Conservation (phyloP, 2,113 vertebrate species). For the Hippocampus zosterae region DNA sequence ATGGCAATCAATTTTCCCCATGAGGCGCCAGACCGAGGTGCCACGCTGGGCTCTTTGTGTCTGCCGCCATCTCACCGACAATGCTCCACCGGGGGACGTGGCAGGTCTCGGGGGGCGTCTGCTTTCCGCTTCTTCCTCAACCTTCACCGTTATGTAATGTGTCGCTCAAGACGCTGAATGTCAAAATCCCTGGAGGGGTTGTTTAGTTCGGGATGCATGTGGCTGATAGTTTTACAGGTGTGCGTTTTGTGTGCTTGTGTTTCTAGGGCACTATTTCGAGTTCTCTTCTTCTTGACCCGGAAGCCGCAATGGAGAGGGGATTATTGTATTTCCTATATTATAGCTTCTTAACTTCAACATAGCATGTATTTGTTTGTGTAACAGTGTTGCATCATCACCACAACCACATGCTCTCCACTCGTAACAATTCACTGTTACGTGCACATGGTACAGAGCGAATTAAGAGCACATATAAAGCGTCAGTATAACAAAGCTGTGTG, state of each 20-base stretch:
- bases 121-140: neutral
- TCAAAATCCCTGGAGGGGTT: neutral
- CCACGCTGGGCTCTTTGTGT: constrained; percentile 39
- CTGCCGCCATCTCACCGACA: constrained; percentile 33
- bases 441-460: constrained; percentile 8
- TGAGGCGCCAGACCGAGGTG: constrained; percentile 23
- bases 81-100: constrained; percentile 37
- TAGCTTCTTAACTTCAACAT: too few species aligned
- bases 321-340: too few species aligned
- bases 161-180: neutral
- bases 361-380: too few species aligned
- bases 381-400: too few species aligned
- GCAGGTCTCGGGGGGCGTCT: neutral
- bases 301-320: too few species aligned
- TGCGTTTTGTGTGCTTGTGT: neutral
- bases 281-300: too few species aligned
- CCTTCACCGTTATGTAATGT: neutral
- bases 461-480: constrained; percentile 12
- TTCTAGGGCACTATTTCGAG: neutral
- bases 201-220: constrained; percentile 14
- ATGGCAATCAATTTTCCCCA: constrained; percentile 26
- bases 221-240: neutral
- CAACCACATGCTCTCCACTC: too few species aligned
- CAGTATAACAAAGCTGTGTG: neutral
- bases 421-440: too few species aligned